These are phyloP conservation scores for Plutella xylostella DNA, from an alignment of 2,888 invertebrate species.

Conservation along the genomic window DNA sequence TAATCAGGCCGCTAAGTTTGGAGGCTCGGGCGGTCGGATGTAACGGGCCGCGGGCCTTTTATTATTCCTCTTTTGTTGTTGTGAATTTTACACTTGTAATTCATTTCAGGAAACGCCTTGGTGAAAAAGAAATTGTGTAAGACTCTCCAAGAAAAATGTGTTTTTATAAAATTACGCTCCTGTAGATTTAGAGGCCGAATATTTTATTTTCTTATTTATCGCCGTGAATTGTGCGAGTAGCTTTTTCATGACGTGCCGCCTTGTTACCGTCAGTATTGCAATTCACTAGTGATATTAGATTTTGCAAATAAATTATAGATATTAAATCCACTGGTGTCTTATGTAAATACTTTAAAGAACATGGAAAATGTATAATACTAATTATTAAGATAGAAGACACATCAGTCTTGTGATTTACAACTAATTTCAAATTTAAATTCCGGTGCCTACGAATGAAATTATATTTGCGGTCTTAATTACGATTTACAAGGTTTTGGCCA, in stretches of 20 bases:
- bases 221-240: neutral
- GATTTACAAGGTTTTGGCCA: too few relatives aligned
- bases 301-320: too few relatives aligned
- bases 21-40: constrained; percentile 68
- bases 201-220: constrained; percentile 28
- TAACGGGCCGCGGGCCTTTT: constrained; percentile 67
- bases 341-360: too few relatives aligned
- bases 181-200: constrained; percentile 37
- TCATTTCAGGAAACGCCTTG: constrained; percentile 68
- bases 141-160: constrained; percentile 65
- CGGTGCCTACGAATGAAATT: too few relatives aligned
- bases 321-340: too few relatives aligned
- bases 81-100: constrained; percentile 71
- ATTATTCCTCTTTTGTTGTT: constrained; percentile 68
- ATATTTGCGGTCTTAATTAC: too few relatives aligned
- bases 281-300: neutral
- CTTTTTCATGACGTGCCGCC: neutral
- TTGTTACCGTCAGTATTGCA: neutral
- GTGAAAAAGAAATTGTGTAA: constrained; percentile 66
- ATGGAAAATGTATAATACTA: too few relatives aligned
- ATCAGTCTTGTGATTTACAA: too few relatives aligned
- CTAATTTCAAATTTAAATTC: too few relatives aligned
- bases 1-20: constrained; percentile 68
- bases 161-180: constrained; percentile 58
- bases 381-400: too few relatives aligned